phyloP scores from a whole-genome alignment of 2,113 vertebrate genomes.

The Labeo catla region DNA sequence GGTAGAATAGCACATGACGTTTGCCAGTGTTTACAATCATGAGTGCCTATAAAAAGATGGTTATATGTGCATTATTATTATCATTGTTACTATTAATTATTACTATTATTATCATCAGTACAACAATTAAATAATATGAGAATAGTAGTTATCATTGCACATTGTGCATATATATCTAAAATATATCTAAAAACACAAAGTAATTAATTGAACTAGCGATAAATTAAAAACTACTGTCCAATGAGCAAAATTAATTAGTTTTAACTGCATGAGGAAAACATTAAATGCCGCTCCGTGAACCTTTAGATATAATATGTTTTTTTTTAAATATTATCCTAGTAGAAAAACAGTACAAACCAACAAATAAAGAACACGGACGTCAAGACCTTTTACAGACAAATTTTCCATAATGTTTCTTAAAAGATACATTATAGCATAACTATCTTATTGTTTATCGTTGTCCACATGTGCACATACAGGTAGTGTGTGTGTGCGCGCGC shows the following conservation, averaged over 20 bases:
- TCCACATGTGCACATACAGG: not conserved
- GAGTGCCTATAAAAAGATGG: not conserved
- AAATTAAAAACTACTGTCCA: not conserved
- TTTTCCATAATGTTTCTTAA: not conserved
- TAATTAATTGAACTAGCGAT: not conserved
- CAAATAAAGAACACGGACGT: not conserved
- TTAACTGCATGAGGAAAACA: not conserved
- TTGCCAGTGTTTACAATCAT: slow-evolving; percentile 13
- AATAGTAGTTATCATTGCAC: not conserved
- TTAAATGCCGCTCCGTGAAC: not conserved
- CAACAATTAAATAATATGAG: too few relatives aligned
- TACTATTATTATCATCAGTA: not conserved
- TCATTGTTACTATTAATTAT: not conserved
- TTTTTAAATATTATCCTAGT: too few relatives aligned
- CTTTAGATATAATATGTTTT: not conserved
- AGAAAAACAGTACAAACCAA: not conserved
- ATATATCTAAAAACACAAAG: not conserved
- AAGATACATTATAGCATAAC: not conserved
- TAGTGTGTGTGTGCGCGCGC: not conserved
- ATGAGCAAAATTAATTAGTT: not conserved
- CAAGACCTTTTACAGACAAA: not conserved
- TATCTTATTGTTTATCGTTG: not conserved
- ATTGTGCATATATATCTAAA: not conserved
- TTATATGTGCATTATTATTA: not conserved
- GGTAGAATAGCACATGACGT: slow-evolving; percentile 17